Evolutionary conservation across 2,113 vertebrate species (phyloP).

Genomic region (Perognathus longimembris): DNA sequence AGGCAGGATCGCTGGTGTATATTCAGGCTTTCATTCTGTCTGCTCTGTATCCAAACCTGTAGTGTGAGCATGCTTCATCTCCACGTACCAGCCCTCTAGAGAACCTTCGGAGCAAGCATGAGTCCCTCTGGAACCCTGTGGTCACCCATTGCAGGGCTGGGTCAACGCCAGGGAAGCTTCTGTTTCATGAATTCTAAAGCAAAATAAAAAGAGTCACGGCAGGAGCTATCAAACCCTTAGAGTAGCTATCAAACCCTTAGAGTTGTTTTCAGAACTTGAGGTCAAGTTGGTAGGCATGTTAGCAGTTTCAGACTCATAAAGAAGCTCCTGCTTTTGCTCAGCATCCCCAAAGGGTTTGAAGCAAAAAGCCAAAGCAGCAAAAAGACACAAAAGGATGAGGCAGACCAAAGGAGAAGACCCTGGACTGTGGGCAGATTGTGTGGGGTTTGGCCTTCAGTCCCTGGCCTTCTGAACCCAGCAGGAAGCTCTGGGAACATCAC

Average conservation of each 20-base stretch:
- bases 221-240: too few relatives aligned
- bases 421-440: constrained; percentile 93
- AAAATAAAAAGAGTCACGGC: neutral
- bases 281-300: neutral
- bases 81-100: neutral
- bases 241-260: accelerated
- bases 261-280: neutral
- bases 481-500: constrained; percentile 74
- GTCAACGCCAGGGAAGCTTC: neutral
- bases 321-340: constrained; percentile 52
- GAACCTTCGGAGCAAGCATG: neutral
- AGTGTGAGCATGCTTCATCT: neutral
- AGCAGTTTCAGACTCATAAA: constrained; percentile 26
- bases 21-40: neutral
- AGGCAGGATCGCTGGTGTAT: neutral
- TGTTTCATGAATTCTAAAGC: neutral
- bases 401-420: constrained; percentile 88
- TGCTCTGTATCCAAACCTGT: neutral
- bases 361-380: constrained; percentile 80
- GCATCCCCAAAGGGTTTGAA: constrained; percentile 79
- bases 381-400: constrained; percentile 80
- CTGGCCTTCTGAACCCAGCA: constrained; percentile 83
- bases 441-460: constrained; percentile 95
- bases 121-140: constrained; percentile 1
- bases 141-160: neutral